Conservation (phyloP, 2,113 vertebrate species). For the Malaclemys terrapin region DNA sequence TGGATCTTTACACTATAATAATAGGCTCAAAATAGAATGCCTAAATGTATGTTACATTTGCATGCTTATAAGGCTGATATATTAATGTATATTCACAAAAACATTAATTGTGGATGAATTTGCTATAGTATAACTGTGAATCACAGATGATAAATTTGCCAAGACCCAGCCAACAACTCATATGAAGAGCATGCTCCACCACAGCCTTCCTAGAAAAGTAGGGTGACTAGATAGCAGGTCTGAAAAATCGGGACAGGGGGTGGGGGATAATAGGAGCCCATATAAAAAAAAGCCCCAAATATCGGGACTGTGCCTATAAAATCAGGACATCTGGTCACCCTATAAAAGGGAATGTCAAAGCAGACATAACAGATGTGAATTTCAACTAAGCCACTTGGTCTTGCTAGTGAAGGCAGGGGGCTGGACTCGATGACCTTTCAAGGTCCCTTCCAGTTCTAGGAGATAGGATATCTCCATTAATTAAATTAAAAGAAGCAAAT, state of each 20-base stretch:
- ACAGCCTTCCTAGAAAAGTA: neutral
- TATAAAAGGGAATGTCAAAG: neutral
- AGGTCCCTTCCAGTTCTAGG: too few relatives aligned
- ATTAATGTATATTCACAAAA: neutral
- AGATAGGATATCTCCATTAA: too few relatives aligned
- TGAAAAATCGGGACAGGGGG: too few relatives aligned
- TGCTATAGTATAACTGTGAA: neutral
- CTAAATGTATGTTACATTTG: neutral
- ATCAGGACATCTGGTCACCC: too few relatives aligned
- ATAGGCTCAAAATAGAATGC: neutral
- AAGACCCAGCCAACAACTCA: neutral
- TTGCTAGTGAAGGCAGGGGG: too few relatives aligned
- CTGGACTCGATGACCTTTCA: too few relatives aligned
- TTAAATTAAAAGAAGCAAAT: neutral
- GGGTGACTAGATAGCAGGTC: too few relatives aligned
- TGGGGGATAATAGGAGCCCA: too few relatives aligned
- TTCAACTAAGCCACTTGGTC: neutral
- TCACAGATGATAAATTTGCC: neutral
- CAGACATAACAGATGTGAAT: neutral
- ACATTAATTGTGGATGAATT: fast-evolving
- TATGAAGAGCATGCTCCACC: neutral
- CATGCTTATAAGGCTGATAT: neutral
- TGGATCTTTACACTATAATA: neutral
- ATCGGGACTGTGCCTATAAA: too few relatives aligned
- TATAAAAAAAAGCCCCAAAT: too few relatives aligned